Evolutionary conservation across 2,113 vertebrate genomes (phyloP).

Genomic region (Mohoua ochrocephala): DNA sequence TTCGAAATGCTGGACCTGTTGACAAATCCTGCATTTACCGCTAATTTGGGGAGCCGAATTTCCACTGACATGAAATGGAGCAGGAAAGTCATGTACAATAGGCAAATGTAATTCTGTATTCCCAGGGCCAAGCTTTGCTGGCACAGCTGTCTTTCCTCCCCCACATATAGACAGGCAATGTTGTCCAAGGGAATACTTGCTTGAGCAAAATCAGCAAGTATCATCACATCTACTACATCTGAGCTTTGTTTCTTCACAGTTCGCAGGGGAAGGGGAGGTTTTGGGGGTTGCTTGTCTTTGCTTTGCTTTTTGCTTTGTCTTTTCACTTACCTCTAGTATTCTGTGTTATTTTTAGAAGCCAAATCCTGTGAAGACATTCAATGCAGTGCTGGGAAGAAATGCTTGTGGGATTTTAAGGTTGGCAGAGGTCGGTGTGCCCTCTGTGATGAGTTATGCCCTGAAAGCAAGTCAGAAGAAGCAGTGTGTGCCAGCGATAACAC

Average conservation of each 20-base stretch:
- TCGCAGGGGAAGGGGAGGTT: not conserved
- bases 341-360: slow-evolving; percentile 82
- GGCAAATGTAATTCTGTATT: slow-evolving; percentile 26
- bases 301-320: not conserved
- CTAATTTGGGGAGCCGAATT: not conserved
- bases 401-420: slow-evolving; percentile 92
- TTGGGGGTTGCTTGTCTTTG: not conserved
- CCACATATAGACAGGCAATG: not conserved
- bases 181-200: not conserved
- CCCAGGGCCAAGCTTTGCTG: slow-evolving; percentile 18
- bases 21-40: not conserved
- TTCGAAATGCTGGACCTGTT: slow-evolving; percentile 1
- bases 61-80: not conserved
- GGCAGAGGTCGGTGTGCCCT: slow-evolving; percentile 89
- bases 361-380: slow-evolving; percentile 98
- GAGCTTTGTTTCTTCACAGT: not conserved
- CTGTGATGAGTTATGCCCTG: slow-evolving; percentile 88
- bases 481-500: slow-evolving; percentile 98
- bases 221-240: not conserved
- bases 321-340: slow-evolving; percentile 53
- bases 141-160: not conserved
- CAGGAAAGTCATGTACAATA: not conserved
- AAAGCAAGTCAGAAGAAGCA: slow-evolving; percentile 89
- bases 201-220: not conserved
- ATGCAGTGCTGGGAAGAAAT: slow-evolving; percentile 90